Base-by-base conservation (phyloP, 2,888 invertebrate species). In the Melangyna quadrimaculata region DNA sequence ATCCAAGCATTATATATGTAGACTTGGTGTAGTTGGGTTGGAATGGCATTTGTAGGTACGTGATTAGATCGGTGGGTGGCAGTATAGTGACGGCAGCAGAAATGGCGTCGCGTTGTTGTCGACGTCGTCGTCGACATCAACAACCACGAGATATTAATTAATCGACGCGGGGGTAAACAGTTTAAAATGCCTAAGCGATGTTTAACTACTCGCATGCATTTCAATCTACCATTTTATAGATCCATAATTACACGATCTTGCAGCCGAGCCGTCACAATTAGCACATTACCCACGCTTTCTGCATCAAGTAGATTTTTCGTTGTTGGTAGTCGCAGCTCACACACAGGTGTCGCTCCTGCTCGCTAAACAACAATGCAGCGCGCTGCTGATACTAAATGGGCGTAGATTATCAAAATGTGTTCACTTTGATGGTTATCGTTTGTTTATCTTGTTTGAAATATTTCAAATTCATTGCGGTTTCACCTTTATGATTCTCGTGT, bases 221-320 rank as follows among this genome's bases (percentile, higher is more conserved):
- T 77, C 75, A 79, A 71, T 78, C 32, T 70, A 83, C 24, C 73
- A 74, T 71, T 84, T 84, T 79, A 71, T 69, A 67, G 71, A 81
- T 86, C 78, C 70, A 81, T 80, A 79, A 80, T 84, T 79, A 69
- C 61, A 61, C 19, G 71, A 24, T 32, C 40, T 63, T 40, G 53
- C 14, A 63, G 27, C 65, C 27, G 67, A 45, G 27, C 65, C 27
- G 67, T 40, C 57, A 51, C 80, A 86, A 86, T 86, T 86, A 86
- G 86, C 86, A 78, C 86, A 53, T 73, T 81, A 81, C 86, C 86
- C 81, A 86, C 86, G 86, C 80, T 86, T 70, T 29, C 6, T 32
- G 27, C 32, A n/a, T n/a, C n/a, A 22, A 48, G 22, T 65, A 29
- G 29, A 3, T 29, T 10, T 45, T 65, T 7, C 6, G 12, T 19